Percentiles rank a stretch among this genome's conserved stretches.
Evolutionary conservation across 2,113 vertebrate species (phyloP).

Genomic region (Cyrtonyx montezumae): DNA sequence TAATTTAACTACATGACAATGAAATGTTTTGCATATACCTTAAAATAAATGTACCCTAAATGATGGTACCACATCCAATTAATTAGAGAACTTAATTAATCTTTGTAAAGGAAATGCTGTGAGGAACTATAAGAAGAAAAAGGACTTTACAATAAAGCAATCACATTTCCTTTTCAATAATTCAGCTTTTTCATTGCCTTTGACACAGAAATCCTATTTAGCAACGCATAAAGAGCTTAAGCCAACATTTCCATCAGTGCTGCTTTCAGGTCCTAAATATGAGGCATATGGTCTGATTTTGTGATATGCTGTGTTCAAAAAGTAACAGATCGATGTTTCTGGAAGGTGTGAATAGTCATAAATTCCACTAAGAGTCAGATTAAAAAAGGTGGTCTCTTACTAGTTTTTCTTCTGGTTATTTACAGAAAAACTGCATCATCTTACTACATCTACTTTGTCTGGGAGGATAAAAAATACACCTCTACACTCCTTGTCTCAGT

Average conservation of each 20-base stretch:
- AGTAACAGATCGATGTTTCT: neutral
- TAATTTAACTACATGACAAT: neutral
- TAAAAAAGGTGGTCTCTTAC: neutral
- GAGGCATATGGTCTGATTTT: neutral
- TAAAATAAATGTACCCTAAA: neutral
- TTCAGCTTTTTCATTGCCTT: neutral
- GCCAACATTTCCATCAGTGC: neutral
- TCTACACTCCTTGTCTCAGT: neutral
- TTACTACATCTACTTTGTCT: neutral
- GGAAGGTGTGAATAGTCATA: neutral
- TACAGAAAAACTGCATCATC: neutral
- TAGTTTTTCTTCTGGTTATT: neutral
- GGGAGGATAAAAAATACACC: too few relatives aligned
- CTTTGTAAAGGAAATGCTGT: neutral
- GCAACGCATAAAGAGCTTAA: neutral
- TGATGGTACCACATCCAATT: accelerated
- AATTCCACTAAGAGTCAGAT: neutral
- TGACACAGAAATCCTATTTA: constrained; percentile 7
- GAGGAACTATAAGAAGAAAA: neutral
- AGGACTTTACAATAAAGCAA: neutral
- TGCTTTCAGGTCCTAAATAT: neutral
- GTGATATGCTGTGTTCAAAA: neutral
- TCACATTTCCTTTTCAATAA: neutral
- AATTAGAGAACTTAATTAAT: neutral
- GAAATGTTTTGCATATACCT: neutral